phyloP scores from a whole-genome alignment of 1,140 invertebrate species.

The Nylanderia fulva region DNA sequence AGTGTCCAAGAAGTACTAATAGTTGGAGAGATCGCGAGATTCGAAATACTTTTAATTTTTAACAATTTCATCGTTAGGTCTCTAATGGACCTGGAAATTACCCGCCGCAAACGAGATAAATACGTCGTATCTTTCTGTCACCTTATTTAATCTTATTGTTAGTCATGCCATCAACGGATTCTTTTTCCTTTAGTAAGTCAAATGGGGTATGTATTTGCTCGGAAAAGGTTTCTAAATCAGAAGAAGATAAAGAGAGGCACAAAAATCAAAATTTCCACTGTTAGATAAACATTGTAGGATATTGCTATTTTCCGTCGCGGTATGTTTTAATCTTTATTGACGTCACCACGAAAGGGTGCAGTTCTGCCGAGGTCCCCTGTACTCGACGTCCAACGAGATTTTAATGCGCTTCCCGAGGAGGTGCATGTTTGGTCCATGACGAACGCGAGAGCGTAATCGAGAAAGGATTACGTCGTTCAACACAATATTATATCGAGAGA shows the following conservation, averaged over 20 bases:
- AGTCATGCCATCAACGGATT: too few relatives aligned
- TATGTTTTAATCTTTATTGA: conserved; percentile 37
- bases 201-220: too few relatives aligned
- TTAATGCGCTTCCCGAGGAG: conserved; percentile 75
- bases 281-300: conserved; percentile 2
- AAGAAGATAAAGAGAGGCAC: neutral
- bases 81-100: too few relatives aligned
- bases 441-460: conserved; percentile 80
- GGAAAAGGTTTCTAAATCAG: too few relatives aligned
- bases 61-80: too few relatives aligned
- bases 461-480: conserved; percentile 79
- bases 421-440: conserved; percentile 59
- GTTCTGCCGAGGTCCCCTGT: conserved; percentile 32
- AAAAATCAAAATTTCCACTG: conserved; percentile 11
- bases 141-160: too few relatives aligned
- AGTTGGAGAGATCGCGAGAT: too few relatives aligned
- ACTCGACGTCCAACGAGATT: conserved; percentile 70
- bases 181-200: too few relatives aligned
- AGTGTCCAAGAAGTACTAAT: too few relatives aligned
- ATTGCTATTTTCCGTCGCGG: neutral
- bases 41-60: too few relatives aligned
- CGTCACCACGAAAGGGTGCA: conserved; percentile 27
- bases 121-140: too few relatives aligned
- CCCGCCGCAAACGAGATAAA: too few relatives aligned
- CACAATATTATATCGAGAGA: conserved; percentile 66